Conservation (phyloP, 1,140 invertebrate genomes). For the Grapholita molesta region DNA sequence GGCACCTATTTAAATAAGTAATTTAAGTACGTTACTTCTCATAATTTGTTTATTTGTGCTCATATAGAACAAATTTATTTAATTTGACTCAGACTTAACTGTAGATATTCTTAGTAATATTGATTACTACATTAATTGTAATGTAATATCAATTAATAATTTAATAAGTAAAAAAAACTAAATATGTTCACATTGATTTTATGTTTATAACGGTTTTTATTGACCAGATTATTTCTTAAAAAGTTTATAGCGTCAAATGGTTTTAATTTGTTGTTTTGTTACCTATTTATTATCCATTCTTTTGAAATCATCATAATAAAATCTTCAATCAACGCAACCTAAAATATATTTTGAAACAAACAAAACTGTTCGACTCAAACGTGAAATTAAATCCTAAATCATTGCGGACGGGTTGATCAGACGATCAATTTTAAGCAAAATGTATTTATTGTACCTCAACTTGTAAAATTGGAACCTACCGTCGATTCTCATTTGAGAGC, state of each 20-base stretch:
- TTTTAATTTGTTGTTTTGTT: not conserved
- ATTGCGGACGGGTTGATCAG: slow-evolving; percentile 24
- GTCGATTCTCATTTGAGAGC: not conserved
- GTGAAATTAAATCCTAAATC: slow-evolving; percentile 42
- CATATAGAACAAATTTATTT: no score
- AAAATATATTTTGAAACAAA: not conserved
- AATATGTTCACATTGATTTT: no score
- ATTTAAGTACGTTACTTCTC: no score
- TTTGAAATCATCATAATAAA: not conserved
- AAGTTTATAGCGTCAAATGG: not conserved
- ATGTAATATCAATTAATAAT: no score
- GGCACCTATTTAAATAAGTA: no score
- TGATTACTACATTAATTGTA: no score
- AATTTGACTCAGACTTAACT: no score
- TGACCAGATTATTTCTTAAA: no score
- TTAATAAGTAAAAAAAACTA: no score
- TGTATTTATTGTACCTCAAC: slow-evolving; percentile 2
- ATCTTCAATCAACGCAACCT: slow-evolving; percentile 2
- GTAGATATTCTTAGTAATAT: no score
- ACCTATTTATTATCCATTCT: not conserved
- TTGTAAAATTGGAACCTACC: not conserved
- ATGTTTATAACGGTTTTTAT: no score
- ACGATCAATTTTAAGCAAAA: slow-evolving; percentile 31
- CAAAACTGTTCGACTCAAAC: slow-evolving; percentile 15
- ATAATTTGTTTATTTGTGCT: no score